Evolutionary conservation across 2,113 vertebrate genomes (phyloP).

Genomic region (Pica pica): DNA sequence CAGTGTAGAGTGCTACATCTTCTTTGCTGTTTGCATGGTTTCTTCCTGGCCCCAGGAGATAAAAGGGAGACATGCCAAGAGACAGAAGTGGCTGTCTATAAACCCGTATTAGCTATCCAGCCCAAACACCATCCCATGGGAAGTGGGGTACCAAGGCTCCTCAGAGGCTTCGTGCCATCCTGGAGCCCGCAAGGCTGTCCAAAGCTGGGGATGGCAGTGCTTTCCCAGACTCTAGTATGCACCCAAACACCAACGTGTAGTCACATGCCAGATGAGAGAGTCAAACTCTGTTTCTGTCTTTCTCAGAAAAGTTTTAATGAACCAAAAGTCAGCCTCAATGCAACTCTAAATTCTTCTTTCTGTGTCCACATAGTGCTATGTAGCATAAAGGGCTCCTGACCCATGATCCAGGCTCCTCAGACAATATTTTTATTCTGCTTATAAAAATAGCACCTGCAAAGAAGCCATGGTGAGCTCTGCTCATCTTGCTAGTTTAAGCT

Average conservation of each 20-base stretch:
- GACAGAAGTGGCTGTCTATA: background rate
- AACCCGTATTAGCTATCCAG: background rate
- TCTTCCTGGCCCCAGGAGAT: background rate
- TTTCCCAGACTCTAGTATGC: rapidly evolving
- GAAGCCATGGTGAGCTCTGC: background rate
- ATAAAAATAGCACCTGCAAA: background rate
- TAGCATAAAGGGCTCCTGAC: background rate
- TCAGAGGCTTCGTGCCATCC: background rate
- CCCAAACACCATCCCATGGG: rapidly evolving
- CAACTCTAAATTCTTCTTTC: background rate
- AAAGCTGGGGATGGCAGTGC: background rate
- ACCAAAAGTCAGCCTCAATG: background rate
- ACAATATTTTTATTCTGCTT: background rate
- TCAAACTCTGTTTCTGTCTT: background rate
- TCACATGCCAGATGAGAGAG: rapidly evolving
- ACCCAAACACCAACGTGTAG: background rate
- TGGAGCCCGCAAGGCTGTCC: background rate
- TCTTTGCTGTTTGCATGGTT: background rate
- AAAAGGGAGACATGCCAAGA: background rate
- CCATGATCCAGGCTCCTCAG: background rate
- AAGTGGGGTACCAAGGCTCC: background rate
- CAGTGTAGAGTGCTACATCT: rapidly evolving
- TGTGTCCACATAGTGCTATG: background rate
- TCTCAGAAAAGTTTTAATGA: background rate
- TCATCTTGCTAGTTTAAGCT: background rate